These are phyloP conservation scores for Trissoscelio sp. DNA, from an alignment of 2,888 invertebrate genomes.

Conservation along the genomic window DNA sequence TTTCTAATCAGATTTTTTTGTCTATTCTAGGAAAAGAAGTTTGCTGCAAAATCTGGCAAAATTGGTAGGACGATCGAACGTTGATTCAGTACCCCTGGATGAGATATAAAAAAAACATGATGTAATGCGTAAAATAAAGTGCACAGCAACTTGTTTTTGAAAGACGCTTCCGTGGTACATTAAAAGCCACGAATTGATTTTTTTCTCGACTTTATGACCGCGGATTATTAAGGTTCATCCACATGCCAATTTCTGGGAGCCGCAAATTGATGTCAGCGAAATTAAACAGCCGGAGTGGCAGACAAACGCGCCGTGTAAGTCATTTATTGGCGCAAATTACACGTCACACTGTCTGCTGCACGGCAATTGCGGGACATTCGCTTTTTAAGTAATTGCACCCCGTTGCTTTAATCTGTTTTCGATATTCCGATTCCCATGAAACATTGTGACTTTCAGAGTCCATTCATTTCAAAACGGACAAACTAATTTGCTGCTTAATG, in stretches of 20 bases:
- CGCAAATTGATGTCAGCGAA: slow-evolving; percentile 39
- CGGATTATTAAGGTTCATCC: too few species aligned
- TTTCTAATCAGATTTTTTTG: not conserved
- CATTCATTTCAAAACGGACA: slow-evolving; percentile 8
- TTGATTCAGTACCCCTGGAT: slow-evolving; percentile 27
- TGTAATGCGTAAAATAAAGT: not conserved
- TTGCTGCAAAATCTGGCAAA: slow-evolving; percentile 70
- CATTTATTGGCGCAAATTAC: slow-evolving; percentile 55
- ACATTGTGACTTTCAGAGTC: not conserved
- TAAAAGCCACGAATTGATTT: slow-evolving; percentile 7
- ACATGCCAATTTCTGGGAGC: slow-evolving; percentile 1
- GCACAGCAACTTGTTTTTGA: not conserved
- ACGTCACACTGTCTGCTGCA: slow-evolving; percentile 21
- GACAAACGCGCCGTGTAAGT: slow-evolving; percentile 27
- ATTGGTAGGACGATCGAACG: slow-evolving; percentile 68
- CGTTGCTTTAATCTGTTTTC: slow-evolving; percentile 30
- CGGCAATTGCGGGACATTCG: slow-evolving; percentile 45
- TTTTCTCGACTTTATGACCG: too few species aligned
- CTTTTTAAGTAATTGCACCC: slow-evolving; percentile 48
- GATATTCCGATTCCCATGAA: slow-evolving; percentile 25
- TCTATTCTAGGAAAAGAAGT: slow-evolving; percentile 71
- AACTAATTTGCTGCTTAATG: slow-evolving; percentile 21
- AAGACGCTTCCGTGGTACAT: not conserved
- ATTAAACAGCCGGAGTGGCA: slow-evolving; percentile 39
- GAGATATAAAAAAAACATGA: slow-evolving; percentile 32